A percentile compares a stretch with the other conserved stretches of the same genome.
Conservation (phyloP, 2,888 invertebrate species). For the Proisotoma minuta region DNA sequence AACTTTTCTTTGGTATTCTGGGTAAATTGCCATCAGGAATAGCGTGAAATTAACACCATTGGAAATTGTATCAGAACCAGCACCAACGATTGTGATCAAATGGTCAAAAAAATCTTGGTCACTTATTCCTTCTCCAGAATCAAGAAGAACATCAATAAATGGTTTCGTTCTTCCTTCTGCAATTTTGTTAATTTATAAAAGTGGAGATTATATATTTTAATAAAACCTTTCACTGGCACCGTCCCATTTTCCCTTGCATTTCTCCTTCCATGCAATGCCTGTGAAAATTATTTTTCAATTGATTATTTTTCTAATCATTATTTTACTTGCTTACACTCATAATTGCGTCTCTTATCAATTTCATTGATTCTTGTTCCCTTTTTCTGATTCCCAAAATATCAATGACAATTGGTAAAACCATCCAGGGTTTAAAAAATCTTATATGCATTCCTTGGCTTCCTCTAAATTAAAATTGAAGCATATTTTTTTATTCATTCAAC, state of each 20-base stretch:
- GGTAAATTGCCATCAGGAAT: background rate
- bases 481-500: background rate
- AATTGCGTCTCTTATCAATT: background rate
- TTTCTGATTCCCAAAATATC: background rate
- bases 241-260: background rate
- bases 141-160: background rate
- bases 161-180: slow-evolving; percentile 1
- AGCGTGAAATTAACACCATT: background rate
- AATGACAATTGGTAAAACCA: background rate
- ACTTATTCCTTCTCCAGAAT: background rate
- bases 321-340: background rate
- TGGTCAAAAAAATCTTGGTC: slow-evolving; percentile 4
- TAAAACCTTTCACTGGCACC: too few relatives aligned
- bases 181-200: too few relatives aligned
- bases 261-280: background rate
- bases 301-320: background rate
- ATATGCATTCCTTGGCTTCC: background rate
- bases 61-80: slow-evolving; percentile 3
- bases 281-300: background rate
- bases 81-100: background rate
- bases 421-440: background rate
- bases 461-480: background rate
- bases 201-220: too few relatives aligned
- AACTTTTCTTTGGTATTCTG: slow-evolving; percentile 1
- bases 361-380: background rate